These are phyloP conservation scores for Dione juno DNA, from an alignment of 2,888 invertebrate genomes.

Conservation along the genomic window DNA sequence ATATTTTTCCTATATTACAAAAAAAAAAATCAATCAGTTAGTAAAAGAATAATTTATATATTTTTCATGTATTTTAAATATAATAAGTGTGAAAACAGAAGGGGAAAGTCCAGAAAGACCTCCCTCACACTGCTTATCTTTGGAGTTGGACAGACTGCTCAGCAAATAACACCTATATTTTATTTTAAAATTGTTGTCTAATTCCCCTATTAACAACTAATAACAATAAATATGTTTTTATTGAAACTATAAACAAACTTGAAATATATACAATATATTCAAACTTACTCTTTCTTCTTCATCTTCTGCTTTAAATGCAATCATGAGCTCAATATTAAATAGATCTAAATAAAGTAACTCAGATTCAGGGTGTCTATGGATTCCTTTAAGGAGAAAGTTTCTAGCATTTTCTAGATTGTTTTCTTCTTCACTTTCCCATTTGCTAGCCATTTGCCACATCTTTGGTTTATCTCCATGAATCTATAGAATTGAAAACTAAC, in stretches of 20 bases:
- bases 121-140: too few species aligned
- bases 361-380: slow-evolving; percentile 89
- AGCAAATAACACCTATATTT: too few species aligned
- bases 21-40: background rate
- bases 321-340: slow-evolving; percentile 68
- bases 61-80: too few species aligned
- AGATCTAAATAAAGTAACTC: slow-evolving; percentile 87
- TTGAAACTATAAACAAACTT: background rate
- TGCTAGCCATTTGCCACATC: slow-evolving; percentile 91
- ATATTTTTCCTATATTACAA: slow-evolving; percentile 68
- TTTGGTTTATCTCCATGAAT: slow-evolving; percentile 89
- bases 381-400: slow-evolving; percentile 88
- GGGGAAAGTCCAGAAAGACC: too few species aligned
- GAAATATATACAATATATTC: too few species aligned
- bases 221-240: too few species aligned
- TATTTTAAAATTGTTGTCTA: too few species aligned
- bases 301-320: slow-evolving; percentile 62
- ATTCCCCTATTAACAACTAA: too few species aligned
- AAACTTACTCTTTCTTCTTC: slow-evolving; percentile 69
- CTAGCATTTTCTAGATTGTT: slow-evolving; percentile 87
- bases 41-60: too few species aligned
- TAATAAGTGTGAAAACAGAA: too few species aligned
- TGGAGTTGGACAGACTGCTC: too few species aligned
- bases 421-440: slow-evolving; percentile 89
- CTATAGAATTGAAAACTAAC: slow-evolving; percentile 67